Percentiles rank a stretch among this genome's conserved stretches.
These are phyloP conservation scores for Siniperca scherzeri DNA, from an alignment of 2,797 vertebrate genomes.

Conservation along the genomic window DNA sequence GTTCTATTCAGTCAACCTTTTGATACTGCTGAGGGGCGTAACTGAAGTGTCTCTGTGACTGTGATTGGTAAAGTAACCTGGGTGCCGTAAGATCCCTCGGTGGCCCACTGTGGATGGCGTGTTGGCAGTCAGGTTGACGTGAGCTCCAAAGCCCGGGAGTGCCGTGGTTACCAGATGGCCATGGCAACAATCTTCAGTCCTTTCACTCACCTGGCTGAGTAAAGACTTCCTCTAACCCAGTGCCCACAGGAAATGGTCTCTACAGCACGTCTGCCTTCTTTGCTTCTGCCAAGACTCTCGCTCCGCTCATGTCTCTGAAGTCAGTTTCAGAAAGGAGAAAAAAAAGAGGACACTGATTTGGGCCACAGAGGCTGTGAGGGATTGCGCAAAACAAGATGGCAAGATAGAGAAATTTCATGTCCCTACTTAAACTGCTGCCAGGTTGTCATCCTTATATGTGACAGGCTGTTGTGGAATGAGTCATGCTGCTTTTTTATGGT, in stretches of 20 bases:
- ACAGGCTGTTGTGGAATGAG: conserved; percentile 54
- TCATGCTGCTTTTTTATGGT: conserved; percentile 36
- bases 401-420: conserved; percentile 56
- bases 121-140: conserved; percentile 53
- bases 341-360: conserved; percentile 60
- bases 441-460: conserved; percentile 51
- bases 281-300: conserved; percentile 61
- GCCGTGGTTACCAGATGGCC: conserved; percentile 68
- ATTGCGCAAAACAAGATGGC: conserved; percentile 56
- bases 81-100: conserved; percentile 39
- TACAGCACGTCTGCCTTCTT: conserved; percentile 58
- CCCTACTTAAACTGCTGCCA: conserved; percentile 49
- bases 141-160: conserved; percentile 49
- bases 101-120: conserved; percentile 23
- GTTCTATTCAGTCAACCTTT: conserved; percentile 23
- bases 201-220: conserved; percentile 75
- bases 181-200: conserved; percentile 56
- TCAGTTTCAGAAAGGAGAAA: conserved; percentile 51
- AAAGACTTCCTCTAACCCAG: conserved; percentile 66
- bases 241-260: conserved; percentile 71
- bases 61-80: conserved; percentile 62
- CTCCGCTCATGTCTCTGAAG: conserved; percentile 55
- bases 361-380: conserved; percentile 54
- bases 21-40: conserved; percentile 32
- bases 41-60: conserved; percentile 30